Base-by-base conservation (phyloP, 2,797 vertebrate species). In the Lepilemur septentrionalis region DNA sequence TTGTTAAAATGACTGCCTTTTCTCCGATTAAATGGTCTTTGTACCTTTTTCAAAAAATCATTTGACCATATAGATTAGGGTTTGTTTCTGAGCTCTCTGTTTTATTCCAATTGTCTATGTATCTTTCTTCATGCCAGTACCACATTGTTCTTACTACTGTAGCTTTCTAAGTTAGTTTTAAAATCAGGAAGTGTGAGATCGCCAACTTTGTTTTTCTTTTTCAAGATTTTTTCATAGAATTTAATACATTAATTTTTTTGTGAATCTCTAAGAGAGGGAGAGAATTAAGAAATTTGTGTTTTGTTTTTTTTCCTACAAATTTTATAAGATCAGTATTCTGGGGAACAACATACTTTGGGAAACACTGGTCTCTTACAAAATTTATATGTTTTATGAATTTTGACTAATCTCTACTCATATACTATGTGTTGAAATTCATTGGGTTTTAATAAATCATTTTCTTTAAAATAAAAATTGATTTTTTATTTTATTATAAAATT, bases 151-250 rank as follows among this genome's bases (percentile, higher is more conserved):
- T 35, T 65, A 48, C 43, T 35, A 55, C n/a, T 32, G 7, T 55
- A 18, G 25, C 4, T 96, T 80, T 95, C n/a, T 30, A 92, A 86
- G 23, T 32, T 59, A 78, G 30, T 73, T 86, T 94, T 92, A 52
- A 86, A 88, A 85, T 57, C 17, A 86, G 9, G 7, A 81, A 72
- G 5, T 70, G 14, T 78, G 9, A 86, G 32, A 73, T 17, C 12
- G 52, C 17, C 18, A 90, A 55, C 25, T 52, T 25, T 35, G 75
- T 55, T 78, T 55, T 35, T 52, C 48, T 76, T 61, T 65, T 65
- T 32, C 32, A 75, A 84, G 22, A 83, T 15, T 46, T 12, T 78
- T 72, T 65, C 59, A 38, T 81, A 85, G 23, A 18, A 76, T 46
- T 91, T 96, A 88, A 76, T 70, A 43, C 1, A 57, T 73, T 67